phyloP scores from a whole-genome alignment of 2,797 vertebrate species.

The Rhinella marina region DNA sequence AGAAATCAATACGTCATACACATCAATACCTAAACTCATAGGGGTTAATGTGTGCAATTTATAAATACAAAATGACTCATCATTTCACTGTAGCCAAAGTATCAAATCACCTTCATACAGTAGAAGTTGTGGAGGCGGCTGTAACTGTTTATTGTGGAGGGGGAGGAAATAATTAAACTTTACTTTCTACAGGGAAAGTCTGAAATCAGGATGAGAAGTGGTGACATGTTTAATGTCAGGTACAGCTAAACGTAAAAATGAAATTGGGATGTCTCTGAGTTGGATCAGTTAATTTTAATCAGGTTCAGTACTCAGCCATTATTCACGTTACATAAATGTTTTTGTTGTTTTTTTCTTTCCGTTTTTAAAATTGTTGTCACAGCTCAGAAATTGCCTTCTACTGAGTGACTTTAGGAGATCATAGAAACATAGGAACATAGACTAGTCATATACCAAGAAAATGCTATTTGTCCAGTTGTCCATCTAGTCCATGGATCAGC shows the following conservation, averaged over 20 bases:
- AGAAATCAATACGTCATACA: neutral
- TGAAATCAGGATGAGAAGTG: neutral
- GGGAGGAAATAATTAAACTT: constrained; percentile 20
- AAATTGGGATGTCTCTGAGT: neutral
- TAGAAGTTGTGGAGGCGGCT: constrained; percentile 20
- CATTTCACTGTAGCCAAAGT: neutral
- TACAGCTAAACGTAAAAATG: neutral
- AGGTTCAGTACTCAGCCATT: neutral
- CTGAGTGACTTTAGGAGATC: neutral
- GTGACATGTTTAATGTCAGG: neutral
- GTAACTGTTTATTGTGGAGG: neutral
- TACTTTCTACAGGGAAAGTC: neutral
- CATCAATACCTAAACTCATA: neutral
- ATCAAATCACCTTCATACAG: neutral
- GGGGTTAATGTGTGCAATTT: constrained; percentile 9
- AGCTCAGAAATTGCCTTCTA: neutral
- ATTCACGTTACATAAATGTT: neutral
- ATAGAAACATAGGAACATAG: too few species aligned
- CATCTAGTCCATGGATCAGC: too few species aligned
- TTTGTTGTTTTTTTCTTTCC: neutral
- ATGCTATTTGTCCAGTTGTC: too few species aligned
- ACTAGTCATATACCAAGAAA: too few species aligned
- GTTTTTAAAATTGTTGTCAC: neutral
- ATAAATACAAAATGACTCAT: constrained; percentile 10
- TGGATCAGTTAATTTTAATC: neutral